These are phyloP conservation scores for Hirundichthys speculiger DNA, from an alignment of 2,113 vertebrate species.

Conservation along the genomic window DNA sequence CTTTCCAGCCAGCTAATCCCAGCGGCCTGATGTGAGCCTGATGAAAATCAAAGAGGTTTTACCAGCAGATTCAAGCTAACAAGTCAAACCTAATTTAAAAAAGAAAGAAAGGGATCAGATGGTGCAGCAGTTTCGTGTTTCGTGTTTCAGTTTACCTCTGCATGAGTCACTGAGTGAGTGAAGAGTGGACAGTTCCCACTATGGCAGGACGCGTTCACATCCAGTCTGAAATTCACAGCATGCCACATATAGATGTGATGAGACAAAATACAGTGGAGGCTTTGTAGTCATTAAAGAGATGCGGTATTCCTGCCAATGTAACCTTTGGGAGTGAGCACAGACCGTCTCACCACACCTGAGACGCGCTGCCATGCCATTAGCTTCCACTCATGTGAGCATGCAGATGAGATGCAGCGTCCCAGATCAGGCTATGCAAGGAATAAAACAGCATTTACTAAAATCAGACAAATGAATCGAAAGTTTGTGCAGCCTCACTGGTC, in stretches of 20 bases:
- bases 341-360: neutral
- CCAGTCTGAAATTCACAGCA: slow-evolving; percentile 21
- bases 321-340: neutral
- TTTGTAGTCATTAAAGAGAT: slow-evolving; percentile 10
- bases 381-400: too few relatives aligned
- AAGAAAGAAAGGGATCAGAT: slow-evolving; percentile 23
- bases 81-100: slow-evolving; percentile 22
- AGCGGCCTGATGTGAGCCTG: slow-evolving; percentile 2
- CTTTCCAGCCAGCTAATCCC: slow-evolving; percentile 31
- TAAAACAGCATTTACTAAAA: too few relatives aligned
- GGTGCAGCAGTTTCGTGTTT: slow-evolving; percentile 19
- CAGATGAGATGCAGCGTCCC: too few relatives aligned
- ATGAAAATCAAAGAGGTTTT: neutral
- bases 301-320: slow-evolving; percentile 5
- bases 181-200: slow-evolving; percentile 46
- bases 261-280: slow-evolving; percentile 11
- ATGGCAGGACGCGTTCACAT: slow-evolving; percentile 24
- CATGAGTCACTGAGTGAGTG: slow-evolving; percentile 45
- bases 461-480: too few relatives aligned
- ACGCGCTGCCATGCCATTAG: neutral
- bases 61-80: too few relatives aligned
- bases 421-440: too few relatives aligned
- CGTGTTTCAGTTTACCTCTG: slow-evolving; percentile 26
- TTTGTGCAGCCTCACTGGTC: too few relatives aligned
- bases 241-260: slow-evolving; percentile 13